Conservation (phyloP, 2,888 invertebrate genomes). For the Congeria kusceri region DNA sequence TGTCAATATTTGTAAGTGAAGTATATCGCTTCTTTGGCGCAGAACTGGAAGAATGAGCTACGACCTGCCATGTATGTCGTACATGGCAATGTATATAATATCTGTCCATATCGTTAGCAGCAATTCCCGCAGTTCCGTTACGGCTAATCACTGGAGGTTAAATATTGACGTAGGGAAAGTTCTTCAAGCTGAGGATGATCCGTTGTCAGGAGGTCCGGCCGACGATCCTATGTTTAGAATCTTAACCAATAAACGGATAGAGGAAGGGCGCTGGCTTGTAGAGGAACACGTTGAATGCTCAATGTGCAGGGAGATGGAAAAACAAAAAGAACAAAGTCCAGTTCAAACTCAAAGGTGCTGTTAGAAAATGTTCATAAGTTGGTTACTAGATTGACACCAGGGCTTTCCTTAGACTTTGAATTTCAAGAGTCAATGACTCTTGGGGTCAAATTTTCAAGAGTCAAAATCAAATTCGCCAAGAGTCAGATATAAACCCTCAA, state of each 20-base stretch:
- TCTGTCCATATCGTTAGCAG: slow-evolving; percentile 90
- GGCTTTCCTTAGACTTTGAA: too few relatives aligned
- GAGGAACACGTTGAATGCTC: slow-evolving; percentile 49
- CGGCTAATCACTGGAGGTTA: slow-evolving; percentile 93
- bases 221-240: slow-evolving; percentile 77
- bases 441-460: too few relatives aligned
- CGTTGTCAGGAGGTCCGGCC: slow-evolving; percentile 44
- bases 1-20: slow-evolving; percentile 45
- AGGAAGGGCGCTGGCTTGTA: slow-evolving; percentile 72
- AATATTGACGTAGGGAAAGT: slow-evolving; percentile 91
- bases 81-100: slow-evolving; percentile 90
- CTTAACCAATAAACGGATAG: slow-evolving; percentile 77
- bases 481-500: too few relatives aligned
- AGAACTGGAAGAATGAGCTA: slow-evolving; percentile 72
- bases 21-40: background rate
- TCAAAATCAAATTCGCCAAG: too few relatives aligned
- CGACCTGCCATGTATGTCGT: slow-evolving; percentile 85
- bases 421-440: too few relatives aligned
- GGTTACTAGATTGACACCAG: too few relatives aligned
- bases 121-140: slow-evolving; percentile 93
- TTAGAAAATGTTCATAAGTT: too few relatives aligned
- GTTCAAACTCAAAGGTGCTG: background rate
- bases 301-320: slow-evolving; percentile 33
- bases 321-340: background rate
- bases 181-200: slow-evolving; percentile 74